phyloP scores from a whole-genome alignment of 2,888 invertebrate genomes.

The Tethea ocularis region DNA sequence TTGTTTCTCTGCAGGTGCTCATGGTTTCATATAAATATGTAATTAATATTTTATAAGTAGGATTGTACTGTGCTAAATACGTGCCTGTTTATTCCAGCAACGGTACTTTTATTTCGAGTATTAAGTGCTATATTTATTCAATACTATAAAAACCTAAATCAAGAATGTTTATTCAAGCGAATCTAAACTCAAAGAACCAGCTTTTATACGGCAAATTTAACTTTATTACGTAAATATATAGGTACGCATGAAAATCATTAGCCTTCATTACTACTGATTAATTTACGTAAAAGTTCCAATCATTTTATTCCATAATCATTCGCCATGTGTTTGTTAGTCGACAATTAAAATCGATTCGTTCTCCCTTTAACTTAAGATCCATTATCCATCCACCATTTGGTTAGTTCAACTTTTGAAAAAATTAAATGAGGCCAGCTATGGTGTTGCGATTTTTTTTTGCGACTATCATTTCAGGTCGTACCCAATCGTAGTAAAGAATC shows the following conservation, averaged over 20 bases:
- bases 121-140: too few species aligned
- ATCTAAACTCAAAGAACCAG: background rate
- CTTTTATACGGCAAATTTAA: background rate
- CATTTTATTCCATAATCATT: background rate
- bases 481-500: constrained; percentile 51
- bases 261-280: background rate
- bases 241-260: background rate
- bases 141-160: background rate
- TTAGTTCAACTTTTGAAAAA: background rate
- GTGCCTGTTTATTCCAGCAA: background rate
- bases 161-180: background rate
- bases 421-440: constrained; percentile 24
- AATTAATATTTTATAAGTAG: background rate
- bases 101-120: background rate
- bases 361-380: background rate
- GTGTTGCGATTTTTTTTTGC: constrained; percentile 58
- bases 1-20: background rate
- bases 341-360: background rate
- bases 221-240: background rate
- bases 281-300: background rate
- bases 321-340: background rate
- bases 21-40: background rate
- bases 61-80: background rate
- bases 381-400: background rate
- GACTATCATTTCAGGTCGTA: constrained; percentile 76